Evolutionary conservation across 2,113 vertebrate genomes (phyloP).

Genomic region (Tonatia bakeri): DNA sequence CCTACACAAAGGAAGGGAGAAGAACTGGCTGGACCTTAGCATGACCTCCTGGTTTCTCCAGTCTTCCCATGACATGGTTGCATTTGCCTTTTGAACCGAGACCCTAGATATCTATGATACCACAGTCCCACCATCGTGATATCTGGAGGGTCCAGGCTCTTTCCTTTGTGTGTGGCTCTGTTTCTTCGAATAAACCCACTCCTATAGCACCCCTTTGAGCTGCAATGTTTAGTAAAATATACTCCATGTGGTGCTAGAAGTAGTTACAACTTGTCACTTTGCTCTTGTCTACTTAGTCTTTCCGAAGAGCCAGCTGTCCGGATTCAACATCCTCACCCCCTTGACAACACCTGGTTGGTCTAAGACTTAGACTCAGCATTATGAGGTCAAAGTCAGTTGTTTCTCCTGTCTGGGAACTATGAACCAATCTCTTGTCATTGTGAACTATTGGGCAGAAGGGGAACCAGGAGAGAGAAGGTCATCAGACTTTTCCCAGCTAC

Average conservation of each 20-base stretch:
- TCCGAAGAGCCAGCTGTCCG: not conserved
- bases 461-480: not conserved
- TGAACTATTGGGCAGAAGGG: not conserved
- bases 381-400: not conserved
- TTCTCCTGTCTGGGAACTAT: not conserved
- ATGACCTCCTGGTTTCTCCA: not conserved
- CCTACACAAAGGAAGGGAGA: not conserved
- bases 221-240: not conserved
- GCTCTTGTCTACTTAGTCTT: not conserved
- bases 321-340: not conserved
- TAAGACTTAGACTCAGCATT: not conserved
- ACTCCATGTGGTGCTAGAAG: not conserved
- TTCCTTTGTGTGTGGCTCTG: not conserved
- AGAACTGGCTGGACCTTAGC: not conserved
- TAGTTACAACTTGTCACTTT: not conserved
- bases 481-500: not conserved
- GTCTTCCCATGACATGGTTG: not conserved
- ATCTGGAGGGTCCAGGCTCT: not conserved
- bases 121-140: not conserved
- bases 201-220: not conserved
- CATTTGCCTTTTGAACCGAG: not conserved
- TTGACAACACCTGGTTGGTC: not conserved
- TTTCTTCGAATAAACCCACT: not conserved
- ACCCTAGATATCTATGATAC: not conserved
- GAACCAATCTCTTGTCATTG: not conserved